These are phyloP conservation scores for Podargus strigoides DNA, from an alignment of 2,797 vertebrate genomes.

Conservation along the genomic window DNA sequence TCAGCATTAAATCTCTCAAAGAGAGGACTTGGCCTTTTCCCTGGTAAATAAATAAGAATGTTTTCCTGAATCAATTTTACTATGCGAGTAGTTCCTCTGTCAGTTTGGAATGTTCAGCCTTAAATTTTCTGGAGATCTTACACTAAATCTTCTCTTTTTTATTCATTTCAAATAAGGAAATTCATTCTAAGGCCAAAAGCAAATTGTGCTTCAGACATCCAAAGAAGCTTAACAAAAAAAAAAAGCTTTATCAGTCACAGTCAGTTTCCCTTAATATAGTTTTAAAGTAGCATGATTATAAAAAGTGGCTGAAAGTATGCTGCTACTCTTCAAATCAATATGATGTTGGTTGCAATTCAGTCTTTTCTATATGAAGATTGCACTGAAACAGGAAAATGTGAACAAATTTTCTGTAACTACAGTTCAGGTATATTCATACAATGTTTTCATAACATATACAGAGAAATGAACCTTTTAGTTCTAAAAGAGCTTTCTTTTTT, in stretches of 20 bases:
- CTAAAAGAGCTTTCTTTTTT: not conserved
- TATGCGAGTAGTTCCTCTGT: not conserved
- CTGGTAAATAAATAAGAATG: not conserved
- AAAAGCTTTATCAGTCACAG: not conserved
- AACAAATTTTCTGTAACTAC: not conserved
- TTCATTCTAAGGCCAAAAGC: not conserved
- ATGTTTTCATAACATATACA: not conserved
- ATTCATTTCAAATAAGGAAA: not conserved
- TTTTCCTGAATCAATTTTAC: not conserved
- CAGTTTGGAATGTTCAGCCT: not conserved
- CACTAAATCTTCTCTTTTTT: not conserved
- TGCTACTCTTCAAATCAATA: not conserved
- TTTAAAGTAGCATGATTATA: not conserved
- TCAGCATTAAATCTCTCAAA: not conserved
- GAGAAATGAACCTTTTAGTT: not conserved
- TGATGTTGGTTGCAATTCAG: not conserved
- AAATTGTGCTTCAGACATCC: not conserved
- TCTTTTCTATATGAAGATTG: not conserved
- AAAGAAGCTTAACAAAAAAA: not conserved
- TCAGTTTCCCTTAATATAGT: not conserved
- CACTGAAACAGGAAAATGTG: not conserved
- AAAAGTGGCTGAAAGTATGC: fast-evolving
- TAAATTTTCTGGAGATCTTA: not conserved
- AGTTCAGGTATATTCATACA: not conserved
- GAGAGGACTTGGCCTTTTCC: not conserved